Evolutionary conservation across 2,797 vertebrate genomes (phyloP), one percentile per base, ranked within the genome.

Genomic region (Gallinago nigripennis): DNA sequence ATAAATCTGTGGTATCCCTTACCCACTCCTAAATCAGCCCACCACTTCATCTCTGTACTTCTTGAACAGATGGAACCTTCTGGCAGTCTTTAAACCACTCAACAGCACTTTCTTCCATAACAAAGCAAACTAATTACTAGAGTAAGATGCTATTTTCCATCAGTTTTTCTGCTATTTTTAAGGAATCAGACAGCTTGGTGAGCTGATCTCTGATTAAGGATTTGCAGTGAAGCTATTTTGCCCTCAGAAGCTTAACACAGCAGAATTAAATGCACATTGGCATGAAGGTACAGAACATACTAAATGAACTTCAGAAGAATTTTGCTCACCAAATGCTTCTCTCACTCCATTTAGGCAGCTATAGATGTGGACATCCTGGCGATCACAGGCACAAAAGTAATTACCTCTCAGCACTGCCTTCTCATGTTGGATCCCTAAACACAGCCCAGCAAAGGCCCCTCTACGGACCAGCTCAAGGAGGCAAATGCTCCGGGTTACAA

Each of bases 31-130:
- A 48, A 35, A 64, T 93, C 90, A 80, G 86, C 77, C 63, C 78
- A 85, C 68, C 75, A 41, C 70, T 90, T 86, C 45, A 58, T 56
- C 70, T 91, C 92, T 27, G 61, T 66, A 12, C 80, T 86, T 73
- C 70, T 86, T 16, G 73, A 92, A 92, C 90, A 95, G 95, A 93
- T 90, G 93, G 93, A 91, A 94, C 88, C 93, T 93, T 73, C 92
- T 95, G 92, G 78, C 92, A 97, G 70, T 35, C 83, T 92, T 82
- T 35, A 90, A 95, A 93, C 71, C 81, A 69, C 73, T 76, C 64
- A 48, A 53, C 61, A 92, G 88, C 83, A 88, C 81, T 92, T 87
- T 85, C 71, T 73, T 51, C 60, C 61, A 28, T 45, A 86, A 93
- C 83, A 88, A 82, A 90, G 72, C 48, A 84, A 95, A 90, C 92